Base-by-base conservation (phyloP, 2,113 vertebrate species). In the Tragelaphus scriptus region DNA sequence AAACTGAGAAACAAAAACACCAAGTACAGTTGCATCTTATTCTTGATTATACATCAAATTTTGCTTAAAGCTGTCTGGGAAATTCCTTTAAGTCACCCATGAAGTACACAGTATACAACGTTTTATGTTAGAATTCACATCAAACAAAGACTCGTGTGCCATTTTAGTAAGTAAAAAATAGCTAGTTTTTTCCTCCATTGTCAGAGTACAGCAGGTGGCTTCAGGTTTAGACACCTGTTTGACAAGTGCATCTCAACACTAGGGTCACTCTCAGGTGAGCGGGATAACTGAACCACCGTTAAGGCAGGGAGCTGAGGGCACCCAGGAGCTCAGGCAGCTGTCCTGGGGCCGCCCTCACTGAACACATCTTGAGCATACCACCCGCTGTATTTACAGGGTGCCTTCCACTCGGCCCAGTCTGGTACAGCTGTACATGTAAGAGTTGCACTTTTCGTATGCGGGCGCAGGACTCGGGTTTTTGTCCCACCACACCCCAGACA, bases 1-100 rank as follows among this genome's bases (percentile, higher is more conserved):
- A 88, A 79, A 90, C 11, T 6, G 8, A 61, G 44, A 75, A 86
- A 65, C 51, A 58, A 58, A 95, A 51, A 87, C 19, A 75, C 19
- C 80, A 63, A 85, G 21, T 30, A 36, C 1, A 49, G n/a, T 10
- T 82, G 56, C 11, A 47, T 36, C 63, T 95, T 71, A 59, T 17
- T 95, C 80, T 90, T n/a, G 77, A 68, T 36, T 65, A 85, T 2
- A 15, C n/a, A 85, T 77, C 59, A 79, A 36, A 49, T 86, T 40
- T 13, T 84, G 88, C 59, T 91, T 88, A 36, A 85, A 56, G 51
- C 6, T 93, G 84, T 47, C 94, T 93, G 15, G 15, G 36, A 89
- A 87, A 44, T 65, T 82, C 65, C 71, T 40, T 49, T 68, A 94
- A 61, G n/a, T 94, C 7, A 40, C 21, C 47, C n/a, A 56, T 9